phyloP scores from a whole-genome alignment of 2,888 invertebrate species.

The Drosophila putrida region DNA sequence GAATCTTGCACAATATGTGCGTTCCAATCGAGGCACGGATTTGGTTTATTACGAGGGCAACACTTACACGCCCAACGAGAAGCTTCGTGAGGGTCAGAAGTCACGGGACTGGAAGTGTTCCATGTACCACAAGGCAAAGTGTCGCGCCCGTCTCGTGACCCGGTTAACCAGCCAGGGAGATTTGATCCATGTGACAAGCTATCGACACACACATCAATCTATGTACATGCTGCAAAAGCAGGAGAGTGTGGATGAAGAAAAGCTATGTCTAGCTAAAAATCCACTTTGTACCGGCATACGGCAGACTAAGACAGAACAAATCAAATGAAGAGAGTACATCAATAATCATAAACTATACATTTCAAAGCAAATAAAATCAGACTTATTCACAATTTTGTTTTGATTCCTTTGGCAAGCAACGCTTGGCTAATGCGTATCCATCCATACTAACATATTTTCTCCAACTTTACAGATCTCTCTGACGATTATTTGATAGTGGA shows the following conservation, averaged over 20 bases:
- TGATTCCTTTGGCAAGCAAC: conserved; percentile 14
- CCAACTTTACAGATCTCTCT: conserved; percentile 4
- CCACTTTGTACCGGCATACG: conserved; percentile 48
- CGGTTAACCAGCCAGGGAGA: conserved; percentile 67
- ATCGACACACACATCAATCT: conserved; percentile 76
- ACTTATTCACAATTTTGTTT: conserved; percentile 19
- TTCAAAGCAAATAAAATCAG: conserved; percentile 29
- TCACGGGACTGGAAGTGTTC: conserved; percentile 85
- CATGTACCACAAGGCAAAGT: conserved; percentile 84
- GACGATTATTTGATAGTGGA: conserved; percentile 22
- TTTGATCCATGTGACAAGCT: conserved; percentile 77
- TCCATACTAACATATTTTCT: conserved; percentile 35
- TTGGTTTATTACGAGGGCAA: conserved; percentile 81
- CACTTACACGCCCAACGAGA: conserved; percentile 85
- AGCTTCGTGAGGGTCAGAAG: conserved; percentile 77
- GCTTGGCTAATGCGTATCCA: neutral
- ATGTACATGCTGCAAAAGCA: conserved; percentile 67
- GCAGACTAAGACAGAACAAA: conserved; percentile 20
- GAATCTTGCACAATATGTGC: conserved; percentile 61
- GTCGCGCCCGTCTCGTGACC: conserved; percentile 83
- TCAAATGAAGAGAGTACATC: conserved; percentile 20
- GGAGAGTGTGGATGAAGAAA: conserved; percentile 25
- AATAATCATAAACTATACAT: neutral
- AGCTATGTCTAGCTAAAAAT: conserved; percentile 47
- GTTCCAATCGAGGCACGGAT: conserved; percentile 80